These are phyloP conservation scores for Ochropleura plecta DNA, from an alignment of 2,888 invertebrate genomes.

Conservation along the genomic window DNA sequence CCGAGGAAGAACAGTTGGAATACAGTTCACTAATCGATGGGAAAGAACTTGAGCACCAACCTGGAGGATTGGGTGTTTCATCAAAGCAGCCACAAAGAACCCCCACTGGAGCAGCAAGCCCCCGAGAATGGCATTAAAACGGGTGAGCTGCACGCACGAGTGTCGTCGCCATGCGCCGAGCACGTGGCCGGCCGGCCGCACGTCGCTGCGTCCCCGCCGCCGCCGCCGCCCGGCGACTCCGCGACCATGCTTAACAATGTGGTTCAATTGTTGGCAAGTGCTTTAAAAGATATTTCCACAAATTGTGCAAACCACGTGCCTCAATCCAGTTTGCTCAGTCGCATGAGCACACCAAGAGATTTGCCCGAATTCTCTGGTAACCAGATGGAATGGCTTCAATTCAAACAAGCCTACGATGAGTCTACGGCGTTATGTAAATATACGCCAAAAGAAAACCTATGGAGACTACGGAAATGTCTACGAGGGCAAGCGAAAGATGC, in stretches of 20 bases:
- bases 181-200: no score
- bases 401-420: not conserved
- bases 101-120: slow-evolving; percentile 6
- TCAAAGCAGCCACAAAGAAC: slow-evolving; percentile 3
- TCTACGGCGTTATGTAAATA: not conserved
- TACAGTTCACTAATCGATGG: slow-evolving; percentile 1
- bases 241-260: no score
- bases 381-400: not conserved
- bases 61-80: not conserved
- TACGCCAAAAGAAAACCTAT: not conserved
- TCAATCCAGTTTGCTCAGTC: slow-evolving; percentile 1
- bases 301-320: not conserved
- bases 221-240: no score
- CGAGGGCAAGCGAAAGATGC: no score
- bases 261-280: no score
- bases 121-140: not conserved
- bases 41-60: not conserved
- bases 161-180: no score
- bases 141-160: not conserved
- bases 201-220: no score
- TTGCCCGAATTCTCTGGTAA: not conserved
- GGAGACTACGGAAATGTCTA: not conserved
- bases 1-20: not conserved
- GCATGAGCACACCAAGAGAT: not conserved
- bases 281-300: no score